Conservation (phyloP, 2,113 vertebrate species). For the Galemys pyrenaicus region DNA sequence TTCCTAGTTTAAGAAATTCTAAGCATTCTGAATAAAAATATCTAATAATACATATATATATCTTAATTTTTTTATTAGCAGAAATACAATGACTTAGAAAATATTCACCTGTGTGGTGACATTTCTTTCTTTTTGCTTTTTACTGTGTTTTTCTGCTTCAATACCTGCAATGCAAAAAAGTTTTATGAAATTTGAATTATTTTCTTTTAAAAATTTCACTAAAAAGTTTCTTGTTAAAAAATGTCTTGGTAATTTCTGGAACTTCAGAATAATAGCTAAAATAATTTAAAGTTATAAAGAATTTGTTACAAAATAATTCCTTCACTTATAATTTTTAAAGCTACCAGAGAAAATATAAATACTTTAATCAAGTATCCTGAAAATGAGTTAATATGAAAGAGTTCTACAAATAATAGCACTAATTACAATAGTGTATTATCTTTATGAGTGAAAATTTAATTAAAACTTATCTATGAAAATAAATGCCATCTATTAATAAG, state of each 20-base stretch:
- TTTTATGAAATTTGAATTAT: constrained; percentile 35
- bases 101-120: constrained; percentile 76
- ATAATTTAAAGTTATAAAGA: constrained; percentile 17
- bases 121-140: constrained; percentile 71
- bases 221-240: neutral
- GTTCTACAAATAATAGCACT: constrained; percentile 9
- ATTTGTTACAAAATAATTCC: constrained; percentile 31
- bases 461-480: constrained; percentile 46
- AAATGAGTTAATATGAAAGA: constrained; percentile 23
- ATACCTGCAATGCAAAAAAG: constrained; percentile 70
- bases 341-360: constrained; percentile 15
- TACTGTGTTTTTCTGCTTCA: constrained; percentile 67
- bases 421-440: neutral
- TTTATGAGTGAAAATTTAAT: constrained; percentile 38
- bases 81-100: constrained; percentile 42
- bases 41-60: neutral
- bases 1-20: neutral
- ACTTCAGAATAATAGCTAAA: neutral
- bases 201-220: neutral
- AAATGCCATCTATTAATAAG: constrained; percentile 31
- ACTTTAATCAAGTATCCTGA: constrained; percentile 43
- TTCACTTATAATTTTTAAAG: constrained; percentile 46
- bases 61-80: constrained; percentile 9
- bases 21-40: neutral
- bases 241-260: neutral